phyloP scores from a whole-genome alignment of 2,888 invertebrate species.

The Ferdinandea cuprea region DNA sequence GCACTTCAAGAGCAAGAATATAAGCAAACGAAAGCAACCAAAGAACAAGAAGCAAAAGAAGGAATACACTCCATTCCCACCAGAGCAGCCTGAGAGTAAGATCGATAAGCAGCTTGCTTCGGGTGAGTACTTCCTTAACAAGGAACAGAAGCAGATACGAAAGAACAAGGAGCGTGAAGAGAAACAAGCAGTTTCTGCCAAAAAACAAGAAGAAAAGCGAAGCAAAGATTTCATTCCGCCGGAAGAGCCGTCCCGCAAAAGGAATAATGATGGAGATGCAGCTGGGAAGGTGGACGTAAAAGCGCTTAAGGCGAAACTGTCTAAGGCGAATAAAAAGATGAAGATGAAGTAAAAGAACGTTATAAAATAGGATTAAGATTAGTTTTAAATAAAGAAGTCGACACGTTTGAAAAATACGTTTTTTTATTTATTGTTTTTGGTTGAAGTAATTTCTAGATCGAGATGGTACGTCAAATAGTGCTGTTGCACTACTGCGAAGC shows the following conservation, averaged over 20 bases:
- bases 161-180: constrained; percentile 89
- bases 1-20: constrained; percentile 94
- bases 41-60: constrained; percentile 95
- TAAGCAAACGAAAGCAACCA: constrained; percentile 93
- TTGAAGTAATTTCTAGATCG: too few relatives aligned
- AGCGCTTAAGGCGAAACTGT: constrained; percentile 90
- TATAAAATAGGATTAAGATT: constrained; percentile 36
- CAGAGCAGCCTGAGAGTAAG: constrained; percentile 95
- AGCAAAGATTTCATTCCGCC: constrained; percentile 93
- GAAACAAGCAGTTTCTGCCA: constrained; percentile 89
- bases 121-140: constrained; percentile 98
- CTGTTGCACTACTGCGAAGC: too few relatives aligned
- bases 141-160: constrained; percentile 90
- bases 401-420: not conserved
- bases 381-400: constrained; percentile 38
- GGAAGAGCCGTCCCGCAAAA: constrained; percentile 84
- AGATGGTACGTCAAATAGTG: too few relatives aligned
- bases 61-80: constrained; percentile 98
- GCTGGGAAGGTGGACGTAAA: constrained; percentile 86
- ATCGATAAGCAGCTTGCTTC: constrained; percentile 95
- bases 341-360: constrained; percentile 51
- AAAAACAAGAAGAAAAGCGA: constrained; percentile 89
- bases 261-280: constrained; percentile 70
- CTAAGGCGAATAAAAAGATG: constrained; percentile 85
- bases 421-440: not conserved